Evolutionary conservation across 2,888 invertebrate genomes (phyloP), one percentile per base, ranked within the genome.

Genomic region (Deilephila elpenor): DNA sequence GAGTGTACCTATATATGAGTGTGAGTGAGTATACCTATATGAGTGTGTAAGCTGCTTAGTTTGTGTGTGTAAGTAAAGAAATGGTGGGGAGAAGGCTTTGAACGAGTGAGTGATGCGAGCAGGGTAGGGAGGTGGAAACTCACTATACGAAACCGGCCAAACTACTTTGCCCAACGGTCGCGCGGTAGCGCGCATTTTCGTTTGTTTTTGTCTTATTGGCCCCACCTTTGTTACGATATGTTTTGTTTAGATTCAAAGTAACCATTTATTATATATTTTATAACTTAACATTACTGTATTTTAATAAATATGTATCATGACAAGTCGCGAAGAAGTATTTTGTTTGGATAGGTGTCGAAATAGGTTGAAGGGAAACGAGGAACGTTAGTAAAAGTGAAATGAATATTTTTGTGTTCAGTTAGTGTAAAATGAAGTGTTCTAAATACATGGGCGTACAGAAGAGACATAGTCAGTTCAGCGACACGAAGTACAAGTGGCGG

Each of bases 401-500:
- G 92, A 89, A 86, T 88, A 88, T 88, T 88, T 87, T 88, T 79
- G 86, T 86, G 80, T 87, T 84, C 82, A 89, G 88, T 85, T 91
- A 89, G 84, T 88, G 83, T 82, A 86, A 79, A 85, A 90, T 91
- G 91, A 88, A 91, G 86, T 91, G 90, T 83, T 89, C 82, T 80
- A 91, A 92, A 87, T 91, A 93, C 81, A 93, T 91, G 92, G 93
- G 92, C 77, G 86, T 94, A 76, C 93, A 90, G 81, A 95, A 95
- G 83, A 91, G 92, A 88, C 93, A 95, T 79, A 94, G 94, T 82
- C 94, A 95, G 85, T 95, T 94, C 81, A 90, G 95, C 84, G 93
- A 95, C 83, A 95, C 95, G 62, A 95, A 95, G 80, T 93, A 94
- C 77, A 95, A 95, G 89, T 95, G 95, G 95, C 93, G 95, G 95